phyloP scores from a whole-genome alignment of 1,140 invertebrate species.

The Drosophila mauritiana region DNA sequence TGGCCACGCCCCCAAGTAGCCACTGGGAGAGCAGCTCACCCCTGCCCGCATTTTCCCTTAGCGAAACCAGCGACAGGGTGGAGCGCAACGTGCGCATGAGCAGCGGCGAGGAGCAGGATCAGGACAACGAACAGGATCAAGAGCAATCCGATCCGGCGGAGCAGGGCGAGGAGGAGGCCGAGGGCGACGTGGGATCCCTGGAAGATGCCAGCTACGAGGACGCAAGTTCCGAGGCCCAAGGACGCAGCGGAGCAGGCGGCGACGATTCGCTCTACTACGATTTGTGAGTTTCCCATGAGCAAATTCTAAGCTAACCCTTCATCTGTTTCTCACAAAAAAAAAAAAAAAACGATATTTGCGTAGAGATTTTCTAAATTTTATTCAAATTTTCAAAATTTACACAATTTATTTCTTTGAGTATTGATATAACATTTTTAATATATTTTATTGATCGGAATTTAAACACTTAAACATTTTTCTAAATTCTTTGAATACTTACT shows the following conservation, averaged over 20 bases:
- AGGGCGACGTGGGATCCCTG: constrained; percentile 35
- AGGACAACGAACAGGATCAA: constrained; percentile 23
- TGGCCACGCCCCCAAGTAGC: constrained; percentile 46
- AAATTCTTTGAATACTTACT: constrained; percentile 3
- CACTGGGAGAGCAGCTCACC: constrained; percentile 68
- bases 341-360: constrained; percentile 18
- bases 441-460: constrained; percentile 24
- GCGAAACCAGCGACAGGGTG: constrained; percentile 78
- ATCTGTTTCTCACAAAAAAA: constrained; percentile 33
- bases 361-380: constrained; percentile 37
- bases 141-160: constrained; percentile 35
- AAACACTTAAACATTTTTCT: constrained; percentile 21
- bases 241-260: constrained; percentile 49
- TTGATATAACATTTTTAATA: constrained; percentile 34
- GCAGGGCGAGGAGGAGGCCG: constrained; percentile 32
- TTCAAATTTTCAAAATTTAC: constrained; percentile 29
- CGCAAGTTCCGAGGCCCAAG: constrained; percentile 44
- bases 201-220: constrained; percentile 70
- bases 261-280: constrained; percentile 81
- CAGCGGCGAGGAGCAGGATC: constrained; percentile 38
- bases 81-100: constrained; percentile 65
- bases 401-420: constrained; percentile 23
- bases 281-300: constrained; percentile 73
- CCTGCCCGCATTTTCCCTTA: constrained; percentile 58
- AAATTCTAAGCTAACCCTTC: constrained; percentile 51